These are phyloP conservation scores for Dascyllus trimaculatus DNA, from an alignment of 2,113 vertebrate genomes.

Conservation along the genomic window DNA sequence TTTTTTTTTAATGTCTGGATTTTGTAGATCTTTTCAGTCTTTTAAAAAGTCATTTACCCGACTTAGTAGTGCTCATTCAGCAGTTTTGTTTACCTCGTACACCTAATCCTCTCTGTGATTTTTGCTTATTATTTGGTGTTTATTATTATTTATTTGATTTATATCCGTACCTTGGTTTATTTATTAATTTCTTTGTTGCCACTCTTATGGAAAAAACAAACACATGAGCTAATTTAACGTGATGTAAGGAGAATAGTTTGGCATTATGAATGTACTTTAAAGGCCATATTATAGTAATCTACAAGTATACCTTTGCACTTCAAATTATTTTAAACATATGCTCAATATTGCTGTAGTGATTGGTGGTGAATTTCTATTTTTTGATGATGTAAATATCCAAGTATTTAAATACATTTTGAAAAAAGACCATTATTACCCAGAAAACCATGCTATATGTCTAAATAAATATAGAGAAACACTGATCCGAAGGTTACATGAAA, in stretches of 20 bases:
- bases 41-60: not conserved
- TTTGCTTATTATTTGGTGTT: constrained; percentile 28
- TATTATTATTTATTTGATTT: constrained; percentile 23
- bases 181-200: not conserved
- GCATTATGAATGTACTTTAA: constrained; percentile 75
- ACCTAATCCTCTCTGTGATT: constrained; percentile 31
- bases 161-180: constrained; percentile 7
- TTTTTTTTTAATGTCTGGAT: constrained; percentile 32
- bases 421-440: not conserved
- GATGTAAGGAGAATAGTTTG: constrained; percentile 7
- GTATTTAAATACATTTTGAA: constrained; percentile 16
- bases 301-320: constrained; percentile 65
- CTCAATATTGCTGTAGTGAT: constrained; percentile 45
- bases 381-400: constrained; percentile 29
- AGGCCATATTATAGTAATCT: constrained; percentile 61
- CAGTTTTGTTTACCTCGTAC: not conserved
- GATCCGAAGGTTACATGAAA: not conserved
- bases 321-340: constrained; percentile 68
- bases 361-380: constrained; percentile 66
- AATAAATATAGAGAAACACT: constrained; percentile 16
- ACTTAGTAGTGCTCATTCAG: not conserved
- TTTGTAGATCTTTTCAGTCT: constrained; percentile 29
- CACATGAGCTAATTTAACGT: constrained; percentile 1
- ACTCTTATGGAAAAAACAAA: not conserved
- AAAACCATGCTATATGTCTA: constrained; percentile 31